Percentiles rank a stretch among this genome's conserved stretches.
These are phyloP conservation scores for Cryptoleucopteryx plumbea DNA, from an alignment of 2,113 vertebrate genomes.

Conservation along the genomic window DNA sequence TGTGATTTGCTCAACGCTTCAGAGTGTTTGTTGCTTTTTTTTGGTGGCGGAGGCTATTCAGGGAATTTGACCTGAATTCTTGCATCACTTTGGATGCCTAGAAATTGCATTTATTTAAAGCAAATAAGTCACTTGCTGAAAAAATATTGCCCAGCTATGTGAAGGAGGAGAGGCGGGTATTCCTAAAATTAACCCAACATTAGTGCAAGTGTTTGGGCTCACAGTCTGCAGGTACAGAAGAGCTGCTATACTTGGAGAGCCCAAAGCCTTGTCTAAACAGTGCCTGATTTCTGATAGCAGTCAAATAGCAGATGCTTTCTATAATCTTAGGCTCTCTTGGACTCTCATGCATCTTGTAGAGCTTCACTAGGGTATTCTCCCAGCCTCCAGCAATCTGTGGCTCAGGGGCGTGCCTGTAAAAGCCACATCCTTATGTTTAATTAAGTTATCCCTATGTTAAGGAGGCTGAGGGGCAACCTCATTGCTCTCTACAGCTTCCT, in stretches of 20 bases:
- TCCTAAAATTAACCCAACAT: neutral
- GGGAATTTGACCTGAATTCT: slow-evolving; percentile 10
- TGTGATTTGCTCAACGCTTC: neutral
- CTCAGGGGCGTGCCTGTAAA: neutral
- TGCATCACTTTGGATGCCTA: neutral
- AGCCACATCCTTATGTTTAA: neutral
- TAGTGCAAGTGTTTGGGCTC: neutral
- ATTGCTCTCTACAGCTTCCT: neutral
- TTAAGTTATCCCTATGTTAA: neutral
- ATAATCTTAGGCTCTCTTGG: neutral
- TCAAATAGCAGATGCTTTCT: neutral
- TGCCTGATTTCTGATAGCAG: neutral
- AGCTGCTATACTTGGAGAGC: neutral
- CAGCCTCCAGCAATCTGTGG: neutral
- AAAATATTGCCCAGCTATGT: neutral
- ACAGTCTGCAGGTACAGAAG: neutral
- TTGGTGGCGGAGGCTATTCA: neutral
- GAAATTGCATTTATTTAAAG: neutral
- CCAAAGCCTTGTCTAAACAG: neutral
- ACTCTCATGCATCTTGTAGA: neutral
- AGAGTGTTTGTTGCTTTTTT: slow-evolving; percentile 3
- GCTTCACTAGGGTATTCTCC: neutral
- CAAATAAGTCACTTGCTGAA: neutral
- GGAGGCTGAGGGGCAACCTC: neutral
- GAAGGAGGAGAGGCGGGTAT: neutral